Conservation (phyloP, 2,888 invertebrate genomes). For the Lucinisca nassula region DNA sequence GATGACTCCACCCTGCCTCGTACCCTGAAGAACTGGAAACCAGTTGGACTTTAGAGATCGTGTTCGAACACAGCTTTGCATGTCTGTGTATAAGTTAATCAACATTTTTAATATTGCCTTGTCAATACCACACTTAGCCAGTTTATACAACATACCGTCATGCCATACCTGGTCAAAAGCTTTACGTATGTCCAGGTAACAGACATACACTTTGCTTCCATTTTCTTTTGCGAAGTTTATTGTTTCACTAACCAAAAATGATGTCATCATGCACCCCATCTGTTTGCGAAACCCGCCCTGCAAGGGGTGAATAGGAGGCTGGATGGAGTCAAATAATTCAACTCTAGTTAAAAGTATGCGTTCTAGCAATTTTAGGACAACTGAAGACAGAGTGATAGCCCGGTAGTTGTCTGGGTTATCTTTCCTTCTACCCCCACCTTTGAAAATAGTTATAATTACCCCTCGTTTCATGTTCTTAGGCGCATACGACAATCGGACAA, state of each 20-base stretch:
- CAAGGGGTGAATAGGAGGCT: neutral
- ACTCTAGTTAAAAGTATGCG: neutral
- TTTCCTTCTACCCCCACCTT: constrained; percentile 35
- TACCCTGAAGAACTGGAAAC: constrained; percentile 18
- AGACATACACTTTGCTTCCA: neutral
- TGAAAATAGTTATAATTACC: constrained; percentile 13
- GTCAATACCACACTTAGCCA: neutral
- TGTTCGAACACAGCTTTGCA: neutral
- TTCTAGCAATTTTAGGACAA: constrained; percentile 30
- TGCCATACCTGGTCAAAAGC: constrained; percentile 22
- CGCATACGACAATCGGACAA: neutral
- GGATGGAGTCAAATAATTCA: neutral
- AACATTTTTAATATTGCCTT: neutral
- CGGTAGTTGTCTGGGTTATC: constrained; percentile 37
- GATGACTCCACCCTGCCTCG: constrained; percentile 8
- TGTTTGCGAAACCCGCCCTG: constrained; percentile 33
- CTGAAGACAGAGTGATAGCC: constrained; percentile 28
- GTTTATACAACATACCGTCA: constrained; percentile 1
- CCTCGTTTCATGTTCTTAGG: constrained; percentile 24
- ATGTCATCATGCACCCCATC: constrained; percentile 34
- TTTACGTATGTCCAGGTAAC: constrained; percentile 1
- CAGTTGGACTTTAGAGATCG: neutral
- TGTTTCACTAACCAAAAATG: constrained; percentile 25
- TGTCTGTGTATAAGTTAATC: neutral
- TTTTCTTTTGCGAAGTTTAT: constrained; percentile 8